Base-by-base conservation (phyloP, 2,888 invertebrate genomes). In the Drosophila kambysellisi region DNA sequence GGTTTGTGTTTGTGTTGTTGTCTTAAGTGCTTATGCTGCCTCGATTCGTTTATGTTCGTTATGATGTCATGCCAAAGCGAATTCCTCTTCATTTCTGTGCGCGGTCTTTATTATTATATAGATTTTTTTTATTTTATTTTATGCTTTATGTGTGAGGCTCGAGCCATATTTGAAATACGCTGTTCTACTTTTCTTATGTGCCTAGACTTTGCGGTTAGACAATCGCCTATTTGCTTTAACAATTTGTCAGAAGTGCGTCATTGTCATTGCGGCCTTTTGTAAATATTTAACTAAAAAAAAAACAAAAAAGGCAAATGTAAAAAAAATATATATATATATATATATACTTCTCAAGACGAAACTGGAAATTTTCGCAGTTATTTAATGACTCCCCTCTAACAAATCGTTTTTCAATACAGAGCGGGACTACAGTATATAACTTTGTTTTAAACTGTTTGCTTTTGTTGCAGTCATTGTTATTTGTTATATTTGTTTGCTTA, bases 171-270 rank as follows among this genome's bases (percentile, higher is more conserved):
- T 76, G 65, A 76, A 69, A 71, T 53, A 63, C 63, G 82, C 66
- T 89, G 89, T 89, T 86, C 89, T 89, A 89, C 85, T 82, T 89
- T 88, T 88, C 74, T 51, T 76, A 63, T 70, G 59, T 80, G 69
- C 53, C 61, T 70, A 67, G 68, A 74, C 58, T 69, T 76, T 74
- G 83, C 74, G 83, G 83, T 86, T 86, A 81, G 82, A 64, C 82
- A 82, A 76, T 63, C 72, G 61, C 50, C 56, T 88, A 72, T 85
- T 85, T 85, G 76, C 74, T 79, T 88, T 85, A 87, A 70, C 87
- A 77, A 81, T 82, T 87, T 79, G 82, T 77, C 64, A 46, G 76
- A 65, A 75, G 79, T 89, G 85, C 84, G 89, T 85, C 85, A 85
- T 58, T 87, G 84, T 74, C 82, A 79, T 68, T 78, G 74, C 71